A percentile compares a stretch with the other conserved stretches of the same genome.
phyloP scores from a whole-genome alignment of 2,797 vertebrate genomes.

The Percopsis omiscomaycus region DNA sequence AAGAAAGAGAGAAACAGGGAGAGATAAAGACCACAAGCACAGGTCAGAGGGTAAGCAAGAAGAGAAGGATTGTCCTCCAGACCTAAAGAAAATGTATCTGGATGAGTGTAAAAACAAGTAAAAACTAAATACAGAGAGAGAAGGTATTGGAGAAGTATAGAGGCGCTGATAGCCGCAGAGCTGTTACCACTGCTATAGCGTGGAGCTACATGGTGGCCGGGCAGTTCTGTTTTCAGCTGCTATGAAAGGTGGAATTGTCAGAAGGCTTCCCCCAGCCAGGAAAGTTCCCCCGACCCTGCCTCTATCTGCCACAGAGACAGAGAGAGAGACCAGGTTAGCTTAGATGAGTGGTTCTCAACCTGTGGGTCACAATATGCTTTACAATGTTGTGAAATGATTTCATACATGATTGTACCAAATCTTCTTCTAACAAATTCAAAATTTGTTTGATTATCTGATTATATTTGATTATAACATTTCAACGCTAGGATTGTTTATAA shows the following conservation, averaged over 20 bases:
- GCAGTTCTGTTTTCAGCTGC: slow-evolving; percentile 60
- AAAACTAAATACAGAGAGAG: not conserved
- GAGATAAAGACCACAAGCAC: not conserved
- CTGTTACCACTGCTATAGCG: slow-evolving; percentile 29
- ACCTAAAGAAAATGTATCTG: not conserved
- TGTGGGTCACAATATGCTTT: too few relatives aligned
- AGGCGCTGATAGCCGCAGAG: slow-evolving; percentile 58
- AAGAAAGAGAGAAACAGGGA: slow-evolving; percentile 9
- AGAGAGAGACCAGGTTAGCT: slow-evolving; percentile 37
- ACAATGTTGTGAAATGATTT: too few relatives aligned
- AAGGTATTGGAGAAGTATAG: slow-evolving; percentile 16
- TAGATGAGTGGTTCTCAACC: too few relatives aligned
- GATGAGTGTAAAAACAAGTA: not conserved
- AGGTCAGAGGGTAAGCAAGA: slow-evolving; percentile 8
- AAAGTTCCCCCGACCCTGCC: slow-evolving; percentile 77
- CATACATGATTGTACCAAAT: too few relatives aligned
- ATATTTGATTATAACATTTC: too few relatives aligned
- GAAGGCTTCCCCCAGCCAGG: slow-evolving; percentile 73
- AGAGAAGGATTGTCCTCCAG: not conserved
- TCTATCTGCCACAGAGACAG: slow-evolving; percentile 70
- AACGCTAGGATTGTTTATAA: too few relatives aligned
- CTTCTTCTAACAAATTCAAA: too few relatives aligned
- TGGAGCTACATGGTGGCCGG: slow-evolving; percentile 54
- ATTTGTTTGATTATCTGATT: too few relatives aligned
- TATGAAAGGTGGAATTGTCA: slow-evolving; percentile 84